phyloP scores from a whole-genome alignment of 2,797 vertebrate species.

The Aplochiton taeniatus region DNA sequence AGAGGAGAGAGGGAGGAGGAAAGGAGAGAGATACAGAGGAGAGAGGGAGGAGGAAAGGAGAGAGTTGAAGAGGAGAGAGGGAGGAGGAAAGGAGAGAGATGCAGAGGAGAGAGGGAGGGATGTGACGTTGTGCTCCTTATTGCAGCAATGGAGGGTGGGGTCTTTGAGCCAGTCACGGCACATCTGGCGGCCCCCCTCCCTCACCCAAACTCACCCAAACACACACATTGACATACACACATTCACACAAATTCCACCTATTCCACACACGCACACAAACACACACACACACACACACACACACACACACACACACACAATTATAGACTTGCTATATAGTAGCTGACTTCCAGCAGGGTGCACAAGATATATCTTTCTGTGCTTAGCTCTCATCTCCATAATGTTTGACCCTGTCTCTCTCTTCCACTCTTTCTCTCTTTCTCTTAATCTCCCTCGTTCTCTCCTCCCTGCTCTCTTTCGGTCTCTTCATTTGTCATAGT shows the following conservation, averaged over 20 bases:
- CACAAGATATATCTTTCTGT: neutral
- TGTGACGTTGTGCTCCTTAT: neutral
- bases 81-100: neutral
- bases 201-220: neutral
- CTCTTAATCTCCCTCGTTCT: neutral
- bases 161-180: neutral
- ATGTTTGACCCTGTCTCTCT: neutral
- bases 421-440: neutral
- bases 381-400: neutral
- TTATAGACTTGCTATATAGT: neutral
- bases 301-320: neutral
- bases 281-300: neutral
- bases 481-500: neutral
- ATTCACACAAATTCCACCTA: neutral
- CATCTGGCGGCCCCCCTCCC: neutral
- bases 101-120: neutral
- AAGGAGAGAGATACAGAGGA: neutral
- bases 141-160: constrained; percentile 7
- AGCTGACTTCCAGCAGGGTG: neutral
- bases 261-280: neutral
- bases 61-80: neutral
- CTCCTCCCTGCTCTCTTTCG: neutral
- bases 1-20: neutral
- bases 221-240: too few relatives aligned
- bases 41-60: neutral